Evolutionary conservation across 2,113 vertebrate genomes (phyloP).

Genomic region (Alexandromys fortis): DNA sequence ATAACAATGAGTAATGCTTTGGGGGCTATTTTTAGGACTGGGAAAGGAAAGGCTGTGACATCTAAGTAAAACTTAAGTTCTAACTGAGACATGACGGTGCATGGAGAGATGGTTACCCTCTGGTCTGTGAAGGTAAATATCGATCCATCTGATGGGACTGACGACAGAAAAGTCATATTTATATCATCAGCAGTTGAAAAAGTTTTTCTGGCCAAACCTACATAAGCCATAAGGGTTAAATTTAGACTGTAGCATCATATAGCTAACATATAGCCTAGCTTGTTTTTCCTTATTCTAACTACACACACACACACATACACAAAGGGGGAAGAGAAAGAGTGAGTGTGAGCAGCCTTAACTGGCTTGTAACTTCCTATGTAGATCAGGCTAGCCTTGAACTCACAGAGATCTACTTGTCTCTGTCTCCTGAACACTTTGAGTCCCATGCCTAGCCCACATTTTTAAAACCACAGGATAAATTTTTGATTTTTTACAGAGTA

Average conservation of each 20-base stretch:
- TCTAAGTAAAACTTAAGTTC: not conserved
- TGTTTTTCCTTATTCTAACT: not conserved
- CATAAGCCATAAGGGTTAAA: not conserved
- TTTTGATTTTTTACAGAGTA: not conserved
- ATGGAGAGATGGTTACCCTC: not conserved
- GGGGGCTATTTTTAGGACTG: conserved; percentile 13
- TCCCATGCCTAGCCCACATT: not conserved
- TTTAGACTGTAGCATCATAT: not conserved
- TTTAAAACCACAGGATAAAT: not conserved
- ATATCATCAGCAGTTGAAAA: not conserved
- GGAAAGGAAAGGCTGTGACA: not conserved
- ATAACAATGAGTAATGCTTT: not conserved
- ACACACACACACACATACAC: not conserved
- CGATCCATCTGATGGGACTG: not conserved
- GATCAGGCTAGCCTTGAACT: not conserved
- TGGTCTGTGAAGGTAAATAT: not conserved
- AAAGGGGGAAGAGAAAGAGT: no score
- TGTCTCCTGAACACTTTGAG: not conserved
- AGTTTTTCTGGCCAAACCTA: not conserved
- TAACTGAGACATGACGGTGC: not conserved
- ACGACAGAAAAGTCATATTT: not conserved
- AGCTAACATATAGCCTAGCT: not conserved
- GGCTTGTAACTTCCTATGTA: not conserved
- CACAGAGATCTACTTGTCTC: not conserved
- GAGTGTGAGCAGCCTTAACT: not conserved